phyloP scores from a whole-genome alignment of 2,888 invertebrate genomes.

The Nebria salina region DNA sequence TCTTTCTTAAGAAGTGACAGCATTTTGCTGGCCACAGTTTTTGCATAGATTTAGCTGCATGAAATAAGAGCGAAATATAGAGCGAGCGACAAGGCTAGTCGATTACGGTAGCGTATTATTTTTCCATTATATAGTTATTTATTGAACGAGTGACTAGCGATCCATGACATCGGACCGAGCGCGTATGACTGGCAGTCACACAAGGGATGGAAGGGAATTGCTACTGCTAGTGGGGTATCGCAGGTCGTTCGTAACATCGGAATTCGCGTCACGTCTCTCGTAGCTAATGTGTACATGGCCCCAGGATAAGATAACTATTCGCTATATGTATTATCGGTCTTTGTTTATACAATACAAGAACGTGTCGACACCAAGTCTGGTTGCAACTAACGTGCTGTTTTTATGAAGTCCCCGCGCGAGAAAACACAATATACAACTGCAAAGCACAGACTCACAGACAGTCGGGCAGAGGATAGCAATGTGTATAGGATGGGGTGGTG shows the following conservation, averaged over 20 bases:
- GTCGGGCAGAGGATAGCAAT: background rate
- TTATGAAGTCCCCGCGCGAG: background rate
- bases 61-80: slow-evolving; percentile 32
- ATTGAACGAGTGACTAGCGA: slow-evolving; percentile 48
- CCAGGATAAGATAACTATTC: slow-evolving; percentile 49
- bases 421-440: background rate
- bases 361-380: slow-evolving; percentile 18
- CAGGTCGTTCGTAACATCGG: slow-evolving; percentile 48
- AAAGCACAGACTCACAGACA: background rate
- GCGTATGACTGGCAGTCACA: slow-evolving; percentile 31
- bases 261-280: slow-evolving; percentile 52
- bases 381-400: slow-evolving; percentile 20
- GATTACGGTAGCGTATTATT: slow-evolving; percentile 53
- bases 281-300: slow-evolving; percentile 51
- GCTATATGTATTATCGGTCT: slow-evolving; percentile 43
- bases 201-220: background rate
- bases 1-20: background rate
- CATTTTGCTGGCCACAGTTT: background rate
- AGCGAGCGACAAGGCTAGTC: slow-evolving; percentile 35
- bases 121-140: slow-evolving; percentile 57
- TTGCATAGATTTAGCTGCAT: slow-evolving; percentile 11
- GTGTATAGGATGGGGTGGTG: background rate
- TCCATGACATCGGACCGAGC: slow-evolving; percentile 49
- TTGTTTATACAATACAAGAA: slow-evolving; percentile 46
- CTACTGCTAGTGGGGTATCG: background rate